These are phyloP conservation scores for Sinopyrophorus schimmeli DNA, from an alignment of 2,888 invertebrate species.

Conservation along the genomic window DNA sequence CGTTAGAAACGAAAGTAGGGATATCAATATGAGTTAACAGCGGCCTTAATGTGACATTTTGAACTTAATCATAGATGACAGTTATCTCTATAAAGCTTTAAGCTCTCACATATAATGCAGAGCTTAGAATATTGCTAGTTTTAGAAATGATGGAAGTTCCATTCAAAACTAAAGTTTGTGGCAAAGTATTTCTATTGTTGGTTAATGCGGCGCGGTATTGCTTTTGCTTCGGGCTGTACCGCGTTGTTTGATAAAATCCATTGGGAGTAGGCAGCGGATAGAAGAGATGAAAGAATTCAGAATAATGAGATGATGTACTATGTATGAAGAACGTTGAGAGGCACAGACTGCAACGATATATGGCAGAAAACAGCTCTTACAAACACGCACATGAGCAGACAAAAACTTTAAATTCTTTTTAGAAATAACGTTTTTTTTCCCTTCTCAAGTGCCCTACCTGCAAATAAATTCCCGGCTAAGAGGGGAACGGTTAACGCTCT, in stretches of 20 bases:
- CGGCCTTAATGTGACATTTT: constrained; percentile 8
- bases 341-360: constrained; percentile 24
- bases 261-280: constrained; percentile 26
- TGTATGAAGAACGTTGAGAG: constrained; percentile 36
- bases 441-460: too few relatives aligned
- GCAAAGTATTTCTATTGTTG: constrained; percentile 20
- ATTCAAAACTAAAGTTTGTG: constrained; percentile 16
- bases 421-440: too few relatives aligned
- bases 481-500: too few relatives aligned
- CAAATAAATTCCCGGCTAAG: too few relatives aligned
- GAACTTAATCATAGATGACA: constrained; percentile 11
- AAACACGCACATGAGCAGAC: constrained; percentile 17
- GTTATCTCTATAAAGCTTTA: constrained; percentile 9
- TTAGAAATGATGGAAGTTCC: constrained; percentile 7
- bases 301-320: constrained; percentile 42
- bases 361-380: constrained; percentile 7
- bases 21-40: constrained; percentile 15
- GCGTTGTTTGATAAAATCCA: constrained; percentile 28
- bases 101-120: constrained; percentile 13
- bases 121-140: constrained; percentile 15
- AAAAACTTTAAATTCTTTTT: constrained; percentile 7
- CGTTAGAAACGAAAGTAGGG: not conserved
- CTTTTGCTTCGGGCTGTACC: constrained; percentile 22
- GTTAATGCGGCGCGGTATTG: constrained; percentile 26
- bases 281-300: constrained; percentile 39